Conservation (phyloP, 2,888 invertebrate species). For the Onthophagus sagittarius region DNA sequence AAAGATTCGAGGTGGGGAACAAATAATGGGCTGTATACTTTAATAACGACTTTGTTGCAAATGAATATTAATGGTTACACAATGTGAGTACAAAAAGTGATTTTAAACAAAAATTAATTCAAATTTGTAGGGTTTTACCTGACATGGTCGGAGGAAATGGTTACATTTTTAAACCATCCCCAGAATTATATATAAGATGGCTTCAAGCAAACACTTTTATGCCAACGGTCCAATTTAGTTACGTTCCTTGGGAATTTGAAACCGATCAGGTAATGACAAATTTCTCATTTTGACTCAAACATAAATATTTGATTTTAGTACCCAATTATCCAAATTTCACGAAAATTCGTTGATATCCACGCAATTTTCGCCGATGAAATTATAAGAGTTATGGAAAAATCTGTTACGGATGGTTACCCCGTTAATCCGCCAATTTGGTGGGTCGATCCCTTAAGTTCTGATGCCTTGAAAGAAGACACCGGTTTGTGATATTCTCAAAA, state of each 20-base stretch:
- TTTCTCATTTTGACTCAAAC: not conserved
- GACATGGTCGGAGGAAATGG: conserved; percentile 77
- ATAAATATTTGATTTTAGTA: conserved; percentile 31
- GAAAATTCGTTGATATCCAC: conserved; percentile 63
- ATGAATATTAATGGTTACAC: conserved; percentile 52
- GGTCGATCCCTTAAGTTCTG: conserved; percentile 45
- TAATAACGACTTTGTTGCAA: conserved; percentile 69
- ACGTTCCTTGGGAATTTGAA: conserved; percentile 69
- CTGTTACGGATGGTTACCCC: conserved; percentile 61
- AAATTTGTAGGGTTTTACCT: conserved; percentile 58
- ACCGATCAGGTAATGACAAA: not conserved
- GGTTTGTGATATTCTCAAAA: conserved; percentile 16
- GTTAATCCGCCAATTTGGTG: conserved; percentile 85
- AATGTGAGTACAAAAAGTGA: conserved; percentile 33
- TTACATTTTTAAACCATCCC: conserved; percentile 56
- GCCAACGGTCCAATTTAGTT: conserved; percentile 76
- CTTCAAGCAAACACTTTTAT: conserved; percentile 73
- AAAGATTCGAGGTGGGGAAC: conserved; percentile 68
- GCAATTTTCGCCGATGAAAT: conserved; percentile 59
- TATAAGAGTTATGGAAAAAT: conserved; percentile 57
- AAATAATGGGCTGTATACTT: conserved; percentile 66
- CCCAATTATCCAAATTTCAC: conserved; percentile 61
- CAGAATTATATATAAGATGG: conserved; percentile 74
- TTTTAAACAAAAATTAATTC: conserved; percentile 46
- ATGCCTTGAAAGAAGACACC: conserved; percentile 22